Percentiles rank a stretch among this genome's conserved stretches.
Evolutionary conservation across 2,888 invertebrate genomes (phyloP).

Genomic region (Leptothorax acervorum): DNA sequence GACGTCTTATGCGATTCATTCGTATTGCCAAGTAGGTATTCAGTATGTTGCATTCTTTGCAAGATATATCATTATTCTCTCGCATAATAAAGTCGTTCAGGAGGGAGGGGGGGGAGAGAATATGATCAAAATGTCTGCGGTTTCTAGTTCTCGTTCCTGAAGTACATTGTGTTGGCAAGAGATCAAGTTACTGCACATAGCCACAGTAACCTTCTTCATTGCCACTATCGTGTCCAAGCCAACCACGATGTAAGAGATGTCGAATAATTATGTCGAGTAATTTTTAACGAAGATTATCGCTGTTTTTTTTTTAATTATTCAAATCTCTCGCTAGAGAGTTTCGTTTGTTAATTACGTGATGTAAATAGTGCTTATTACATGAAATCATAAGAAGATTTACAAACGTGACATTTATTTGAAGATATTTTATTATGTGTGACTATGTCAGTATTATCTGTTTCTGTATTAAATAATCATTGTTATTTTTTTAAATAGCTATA

Average conservation of each 20-base stretch:
- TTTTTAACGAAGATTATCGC: conserved; percentile 30
- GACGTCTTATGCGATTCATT: not conserved
- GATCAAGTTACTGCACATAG: conserved; percentile 49
- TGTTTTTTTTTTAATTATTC: conserved; percentile 7
- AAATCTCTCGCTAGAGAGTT: not conserved
- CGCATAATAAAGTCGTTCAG: conserved; percentile 45
- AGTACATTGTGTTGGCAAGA: conserved; percentile 50
- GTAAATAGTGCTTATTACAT: not conserved
- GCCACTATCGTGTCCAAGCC: conserved; percentile 34
- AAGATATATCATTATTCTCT: conserved; percentile 11
- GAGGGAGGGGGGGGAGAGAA: not conserved
- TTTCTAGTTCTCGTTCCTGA: conserved; percentile 43
- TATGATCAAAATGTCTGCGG: conserved; percentile 50
- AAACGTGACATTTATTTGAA: not conserved
- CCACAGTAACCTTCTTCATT: conserved; percentile 9
- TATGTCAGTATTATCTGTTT: not conserved
- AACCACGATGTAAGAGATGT: conserved; percentile 26
- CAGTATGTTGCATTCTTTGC: not conserved
- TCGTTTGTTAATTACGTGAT: not conserved
- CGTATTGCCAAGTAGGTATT: conserved; percentile 18
- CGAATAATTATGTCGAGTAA: conserved; percentile 36
- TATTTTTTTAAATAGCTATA: not conserved
- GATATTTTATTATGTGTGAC: not conserved
- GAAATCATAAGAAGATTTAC: not conserved
- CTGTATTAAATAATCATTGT: not conserved